Evolutionary conservation across 2,888 invertebrate genomes (phyloP), one percentile per base, ranked within the genome.

Genomic region (Rhagium mordax): DNA sequence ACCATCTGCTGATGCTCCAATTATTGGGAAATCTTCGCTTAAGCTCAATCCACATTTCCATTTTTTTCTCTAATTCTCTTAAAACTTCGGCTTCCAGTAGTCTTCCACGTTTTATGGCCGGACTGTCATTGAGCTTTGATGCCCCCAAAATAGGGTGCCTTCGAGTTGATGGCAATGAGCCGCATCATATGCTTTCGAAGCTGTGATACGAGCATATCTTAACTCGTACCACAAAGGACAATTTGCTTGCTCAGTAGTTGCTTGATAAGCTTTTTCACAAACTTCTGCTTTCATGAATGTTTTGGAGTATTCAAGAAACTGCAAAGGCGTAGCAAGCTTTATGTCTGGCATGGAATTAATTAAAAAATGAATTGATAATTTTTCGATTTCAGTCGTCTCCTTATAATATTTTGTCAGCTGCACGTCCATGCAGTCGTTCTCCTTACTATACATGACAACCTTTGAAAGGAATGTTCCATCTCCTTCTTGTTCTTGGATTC

Each of bases 111-210:
- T 33, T 41, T 41, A 70, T 64, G 24, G 70, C 62, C 21, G 49
- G 6, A 8, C 53, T 51, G 10, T 70, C 62, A 13, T 33, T 62
- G 20, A 64, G n/a, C 61, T 69, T 62, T 49, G 20, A 21, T 2
- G 55, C 62, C n/a, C 62, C 70, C n/a, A 62, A 55, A 70, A 62
- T 70, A 10, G n/a, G 3, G 51, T 27, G 10, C 55, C 70, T n/a
- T 51, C 62, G 18, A 49, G 18, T 13, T 49, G 53, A 8, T 60
- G n/a, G 20, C 70, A 70, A 33, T 64, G 27, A 16, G 41, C 29
- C 16, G 41, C 64, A 5, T 51, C 53, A 51, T 70, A 33, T 16
- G 64, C 53, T 51, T 29, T 55, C 29, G 70, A 70, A 13, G 70
- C 70, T 10, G 70, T 70, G 6, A 70, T 53, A 18, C 70, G 27